Percentiles rank a stretch among this genome's conserved stretches.
These are phyloP conservation scores for Echinops telfairi DNA, from an alignment of 2,113 vertebrate species.

Conservation along the genomic window DNA sequence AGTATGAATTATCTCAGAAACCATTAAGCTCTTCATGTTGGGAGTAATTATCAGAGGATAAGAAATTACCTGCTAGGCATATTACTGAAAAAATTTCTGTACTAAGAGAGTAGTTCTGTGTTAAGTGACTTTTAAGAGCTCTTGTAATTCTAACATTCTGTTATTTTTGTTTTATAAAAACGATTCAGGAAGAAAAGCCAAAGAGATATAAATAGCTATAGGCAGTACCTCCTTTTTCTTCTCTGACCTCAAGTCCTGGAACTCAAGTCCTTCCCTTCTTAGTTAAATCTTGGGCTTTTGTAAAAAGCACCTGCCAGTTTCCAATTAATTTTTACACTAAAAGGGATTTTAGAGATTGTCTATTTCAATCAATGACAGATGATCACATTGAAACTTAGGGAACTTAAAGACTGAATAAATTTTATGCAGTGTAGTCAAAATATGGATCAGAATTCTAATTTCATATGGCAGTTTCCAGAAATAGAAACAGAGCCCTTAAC, in stretches of 20 bases:
- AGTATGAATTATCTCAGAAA: neutral
- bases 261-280: too few species aligned
- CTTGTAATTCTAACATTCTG: conserved; percentile 1
- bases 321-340: conserved; percentile 17
- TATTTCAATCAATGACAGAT: neutral
- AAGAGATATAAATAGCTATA: neutral
- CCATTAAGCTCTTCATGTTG: neutral
- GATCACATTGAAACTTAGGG: neutral
- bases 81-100: neutral
- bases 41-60: neutral
- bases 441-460: neutral
- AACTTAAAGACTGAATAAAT: neutral
- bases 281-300: neutral
- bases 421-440: neutral
- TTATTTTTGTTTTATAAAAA: conserved; percentile 12
- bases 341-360: neutral
- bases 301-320: neutral
- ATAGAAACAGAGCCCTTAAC: neutral
- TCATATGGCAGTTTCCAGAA: neutral
- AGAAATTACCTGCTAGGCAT: conserved; percentile 1
- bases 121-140: neutral
- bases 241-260: neutral
- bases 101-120: neutral
- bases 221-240: neutral
- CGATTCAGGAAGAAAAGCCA: conserved; percentile 10